These are phyloP conservation scores for Theristicus caerulescens DNA, from an alignment of 2,113 vertebrate genomes.

Conservation along the genomic window DNA sequence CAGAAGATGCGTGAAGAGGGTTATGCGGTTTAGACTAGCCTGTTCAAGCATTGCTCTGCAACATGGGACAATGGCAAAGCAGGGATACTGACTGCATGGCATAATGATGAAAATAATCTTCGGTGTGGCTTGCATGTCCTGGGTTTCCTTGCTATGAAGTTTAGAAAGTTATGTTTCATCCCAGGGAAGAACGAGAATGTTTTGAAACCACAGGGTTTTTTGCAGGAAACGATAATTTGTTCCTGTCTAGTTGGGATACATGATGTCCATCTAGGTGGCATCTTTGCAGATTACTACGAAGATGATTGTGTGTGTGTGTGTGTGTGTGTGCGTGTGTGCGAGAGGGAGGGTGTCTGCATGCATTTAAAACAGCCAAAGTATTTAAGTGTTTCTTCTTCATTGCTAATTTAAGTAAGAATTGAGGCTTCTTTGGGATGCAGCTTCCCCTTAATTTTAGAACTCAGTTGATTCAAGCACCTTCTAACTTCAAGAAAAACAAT, in stretches of 20 bases:
- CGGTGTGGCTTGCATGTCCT: neutral
- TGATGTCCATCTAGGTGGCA: neutral
- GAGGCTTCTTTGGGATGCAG: conserved; percentile 61
- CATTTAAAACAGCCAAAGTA: neutral
- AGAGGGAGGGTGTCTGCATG: neutral
- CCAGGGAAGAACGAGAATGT: neutral
- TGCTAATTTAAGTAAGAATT: conserved; percentile 58
- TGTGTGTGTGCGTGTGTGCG: neutral
- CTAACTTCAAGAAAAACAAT: conserved; percentile 78
- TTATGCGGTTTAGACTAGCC: neutral
- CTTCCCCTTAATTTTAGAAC: conserved; percentile 76
- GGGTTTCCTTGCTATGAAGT: neutral
- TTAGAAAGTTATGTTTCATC: neutral
- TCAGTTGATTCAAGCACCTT: conserved; percentile 77
- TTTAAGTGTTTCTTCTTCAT: neutral
- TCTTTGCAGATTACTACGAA: neutral
- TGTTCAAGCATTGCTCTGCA: neutral
- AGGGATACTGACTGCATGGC: neutral
- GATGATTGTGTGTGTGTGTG: neutral
- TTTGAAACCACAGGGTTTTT: neutral
- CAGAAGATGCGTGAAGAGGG: neutral
- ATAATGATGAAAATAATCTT: neutral
- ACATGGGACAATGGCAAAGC: neutral
- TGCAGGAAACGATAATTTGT: neutral
- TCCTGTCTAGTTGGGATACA: neutral